Evolutionary conservation across 2,113 vertebrate species (phyloP).

Genomic region (Bambusicola thoracicus): DNA sequence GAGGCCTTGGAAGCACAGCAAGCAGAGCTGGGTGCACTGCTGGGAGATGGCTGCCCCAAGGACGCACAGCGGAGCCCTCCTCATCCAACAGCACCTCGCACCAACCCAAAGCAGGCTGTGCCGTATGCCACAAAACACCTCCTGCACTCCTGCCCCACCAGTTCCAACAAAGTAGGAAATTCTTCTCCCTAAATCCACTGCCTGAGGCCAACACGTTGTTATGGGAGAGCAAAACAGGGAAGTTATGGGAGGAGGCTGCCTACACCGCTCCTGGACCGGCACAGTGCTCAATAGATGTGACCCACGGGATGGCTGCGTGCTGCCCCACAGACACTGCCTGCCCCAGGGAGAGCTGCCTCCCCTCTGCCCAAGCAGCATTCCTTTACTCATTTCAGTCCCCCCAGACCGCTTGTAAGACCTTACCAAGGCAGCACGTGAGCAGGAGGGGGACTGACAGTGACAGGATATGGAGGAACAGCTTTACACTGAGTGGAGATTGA

Average conservation of each 20-base stretch:
- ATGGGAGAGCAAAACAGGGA: too few relatives aligned
- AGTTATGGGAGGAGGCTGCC: too few relatives aligned
- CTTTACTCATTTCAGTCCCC: neutral
- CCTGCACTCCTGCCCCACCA: neutral
- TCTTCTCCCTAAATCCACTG: too few relatives aligned
- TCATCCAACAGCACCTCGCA: neutral
- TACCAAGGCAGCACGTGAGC: too few relatives aligned
- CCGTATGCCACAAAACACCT: rapidly evolving
- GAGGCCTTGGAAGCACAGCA: neutral
- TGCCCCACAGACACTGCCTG: rapidly evolving
- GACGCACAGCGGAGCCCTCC: neutral
- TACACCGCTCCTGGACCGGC: neutral
- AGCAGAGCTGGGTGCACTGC: neutral
- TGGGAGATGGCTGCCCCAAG: neutral
- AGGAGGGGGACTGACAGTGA: too few relatives aligned
- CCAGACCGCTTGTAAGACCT: neutral
- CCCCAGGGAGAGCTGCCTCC: neutral
- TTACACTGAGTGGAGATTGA: too few relatives aligned
- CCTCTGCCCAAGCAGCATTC: too few relatives aligned
- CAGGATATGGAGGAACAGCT: too few relatives aligned
- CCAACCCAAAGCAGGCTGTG: neutral
- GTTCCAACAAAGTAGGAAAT: neutral
- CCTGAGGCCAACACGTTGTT: too few relatives aligned
- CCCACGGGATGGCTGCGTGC: too few relatives aligned
- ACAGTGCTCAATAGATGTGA: neutral